phyloP scores from a whole-genome alignment of 2,797 vertebrate genomes.

The Sebastes flavidus region DNA sequence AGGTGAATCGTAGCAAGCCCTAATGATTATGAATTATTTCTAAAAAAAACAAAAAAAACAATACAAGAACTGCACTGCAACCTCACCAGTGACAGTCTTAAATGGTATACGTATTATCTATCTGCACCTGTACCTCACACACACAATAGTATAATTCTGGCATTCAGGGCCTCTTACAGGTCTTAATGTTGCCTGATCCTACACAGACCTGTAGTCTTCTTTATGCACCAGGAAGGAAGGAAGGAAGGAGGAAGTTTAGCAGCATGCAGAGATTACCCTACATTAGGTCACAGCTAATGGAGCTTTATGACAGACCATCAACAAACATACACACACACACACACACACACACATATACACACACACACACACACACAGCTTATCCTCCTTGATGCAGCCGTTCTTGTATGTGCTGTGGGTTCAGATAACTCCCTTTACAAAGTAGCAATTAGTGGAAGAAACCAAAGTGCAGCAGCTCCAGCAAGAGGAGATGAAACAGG shows the following conservation, averaged over 20 bases:
- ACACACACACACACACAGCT: not conserved
- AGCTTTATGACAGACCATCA: slow-evolving; percentile 57
- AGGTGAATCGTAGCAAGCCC: too few relatives aligned
- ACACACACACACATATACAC: slow-evolving; percentile 1
- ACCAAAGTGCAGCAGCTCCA: not conserved
- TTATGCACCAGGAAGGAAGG: slow-evolving; percentile 36
- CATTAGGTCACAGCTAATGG: slow-evolving; percentile 57
- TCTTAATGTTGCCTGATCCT: slow-evolving; percentile 29
- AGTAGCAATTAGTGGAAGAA: slow-evolving; percentile 27
- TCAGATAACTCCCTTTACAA: slow-evolving; percentile 24
- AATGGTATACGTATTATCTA: not conserved
- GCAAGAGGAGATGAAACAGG: not conserved
- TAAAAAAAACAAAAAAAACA: too few relatives aligned
- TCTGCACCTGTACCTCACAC: slow-evolving; percentile 15
- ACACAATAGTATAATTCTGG: not conserved
- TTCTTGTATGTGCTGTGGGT: slow-evolving; percentile 6
- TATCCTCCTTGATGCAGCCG: slow-evolving; percentile 25
- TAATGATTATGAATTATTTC: too few relatives aligned
- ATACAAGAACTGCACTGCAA: not conserved
- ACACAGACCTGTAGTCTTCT: slow-evolving; percentile 21
- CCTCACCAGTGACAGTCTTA: not conserved
- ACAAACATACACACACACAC: not conserved
- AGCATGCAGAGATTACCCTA: slow-evolving; percentile 50
- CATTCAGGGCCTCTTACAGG: not conserved
- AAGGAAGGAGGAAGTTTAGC: slow-evolving; percentile 29